Evolutionary conservation across 2,888 invertebrate genomes (phyloP).

Genomic region (Drosophila longiperda): DNA sequence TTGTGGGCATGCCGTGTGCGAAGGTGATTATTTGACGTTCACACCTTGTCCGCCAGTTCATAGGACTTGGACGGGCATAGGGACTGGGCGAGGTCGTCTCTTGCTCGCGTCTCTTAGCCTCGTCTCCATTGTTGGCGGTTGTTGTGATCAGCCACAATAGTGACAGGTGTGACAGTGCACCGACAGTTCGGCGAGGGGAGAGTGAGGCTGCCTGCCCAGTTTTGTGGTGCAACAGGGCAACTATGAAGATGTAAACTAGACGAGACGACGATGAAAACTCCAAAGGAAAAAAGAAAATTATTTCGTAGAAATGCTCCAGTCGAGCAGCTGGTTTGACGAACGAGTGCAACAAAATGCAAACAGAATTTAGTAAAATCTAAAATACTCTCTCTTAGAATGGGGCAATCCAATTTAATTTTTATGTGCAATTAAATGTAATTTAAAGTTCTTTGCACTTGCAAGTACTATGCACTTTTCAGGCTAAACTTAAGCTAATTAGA

Average conservation of each 20-base stretch:
- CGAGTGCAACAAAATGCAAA: constrained; percentile 28
- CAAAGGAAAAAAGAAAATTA: constrained; percentile 63
- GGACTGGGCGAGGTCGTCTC: constrained; percentile 58
- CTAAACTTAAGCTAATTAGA: background rate
- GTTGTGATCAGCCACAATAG: constrained; percentile 78
- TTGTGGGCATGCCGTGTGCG: constrained; percentile 64
- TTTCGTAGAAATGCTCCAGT: constrained; percentile 65
- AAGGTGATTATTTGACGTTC: constrained; percentile 79
- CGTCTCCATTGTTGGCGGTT: constrained; percentile 62
- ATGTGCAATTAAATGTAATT: too few relatives aligned
- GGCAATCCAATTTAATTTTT: too few relatives aligned
- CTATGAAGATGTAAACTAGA: constrained; percentile 75
- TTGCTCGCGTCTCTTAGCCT: constrained; percentile 3
- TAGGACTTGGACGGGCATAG: constrained; percentile 28
- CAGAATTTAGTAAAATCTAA: background rate
- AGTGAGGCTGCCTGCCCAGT: constrained; percentile 33
- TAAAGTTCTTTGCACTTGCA: too few relatives aligned
- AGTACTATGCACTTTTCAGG: background rate
- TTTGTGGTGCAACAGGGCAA: constrained; percentile 42
- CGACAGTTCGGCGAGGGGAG: constrained; percentile 45
- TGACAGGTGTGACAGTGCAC: constrained; percentile 77
- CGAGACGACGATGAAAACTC: constrained; percentile 55
- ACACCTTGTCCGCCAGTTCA: constrained; percentile 68
- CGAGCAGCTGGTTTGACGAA: constrained; percentile 45
- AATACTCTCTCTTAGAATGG: constrained; percentile 14